Conservation (phyloP, 1,140 invertebrate species). For the Hyles euphorbiae region DNA sequence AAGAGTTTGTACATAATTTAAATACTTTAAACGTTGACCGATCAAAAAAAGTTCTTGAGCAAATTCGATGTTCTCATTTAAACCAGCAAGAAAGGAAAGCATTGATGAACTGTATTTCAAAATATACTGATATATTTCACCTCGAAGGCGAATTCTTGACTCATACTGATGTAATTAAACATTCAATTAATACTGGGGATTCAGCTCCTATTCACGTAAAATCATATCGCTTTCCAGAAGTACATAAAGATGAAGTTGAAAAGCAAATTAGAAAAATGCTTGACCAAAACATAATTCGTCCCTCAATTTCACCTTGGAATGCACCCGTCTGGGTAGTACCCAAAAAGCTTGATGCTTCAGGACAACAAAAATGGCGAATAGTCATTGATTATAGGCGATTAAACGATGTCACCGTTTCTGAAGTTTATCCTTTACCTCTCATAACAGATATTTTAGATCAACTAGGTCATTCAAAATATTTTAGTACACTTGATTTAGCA, state of each 20-base stretch:
- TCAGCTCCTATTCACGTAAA: slow-evolving; percentile 24
- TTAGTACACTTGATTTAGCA: too few species aligned
- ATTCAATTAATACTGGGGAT: slow-evolving; percentile 23
- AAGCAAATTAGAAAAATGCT: slow-evolving; percentile 29
- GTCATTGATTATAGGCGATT: slow-evolving; percentile 22
- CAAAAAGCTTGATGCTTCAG: slow-evolving; percentile 4
- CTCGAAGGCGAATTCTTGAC: slow-evolving; percentile 20
- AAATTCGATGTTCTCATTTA: slow-evolving; percentile 14
- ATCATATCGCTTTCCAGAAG: slow-evolving; percentile 28
- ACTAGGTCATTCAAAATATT: slow-evolving; percentile 11
- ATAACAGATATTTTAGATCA: slow-evolving; percentile 22
- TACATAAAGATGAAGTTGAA: slow-evolving; percentile 26
- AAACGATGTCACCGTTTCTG: slow-evolving; percentile 20
- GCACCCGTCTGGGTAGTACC: slow-evolving; percentile 13
- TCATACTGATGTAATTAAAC: slow-evolving; percentile 16
- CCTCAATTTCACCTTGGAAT: slow-evolving; percentile 12
- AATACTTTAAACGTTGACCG: slow-evolving; percentile 6
- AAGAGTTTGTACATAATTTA: slow-evolving; percentile 3
- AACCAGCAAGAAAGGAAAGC: slow-evolving; percentile 15
- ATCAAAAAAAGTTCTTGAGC: slow-evolving; percentile 9
- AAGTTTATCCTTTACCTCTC: slow-evolving; percentile 16
- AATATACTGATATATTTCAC: slow-evolving; percentile 20
- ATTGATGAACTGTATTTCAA: slow-evolving; percentile 16
- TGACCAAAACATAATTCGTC: slow-evolving; percentile 14
- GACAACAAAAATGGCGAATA: slow-evolving; percentile 19